These are phyloP conservation scores for Cyprinella venusta DNA, from an alignment of 2,797 vertebrate genomes.

Conservation along the genomic window DNA sequence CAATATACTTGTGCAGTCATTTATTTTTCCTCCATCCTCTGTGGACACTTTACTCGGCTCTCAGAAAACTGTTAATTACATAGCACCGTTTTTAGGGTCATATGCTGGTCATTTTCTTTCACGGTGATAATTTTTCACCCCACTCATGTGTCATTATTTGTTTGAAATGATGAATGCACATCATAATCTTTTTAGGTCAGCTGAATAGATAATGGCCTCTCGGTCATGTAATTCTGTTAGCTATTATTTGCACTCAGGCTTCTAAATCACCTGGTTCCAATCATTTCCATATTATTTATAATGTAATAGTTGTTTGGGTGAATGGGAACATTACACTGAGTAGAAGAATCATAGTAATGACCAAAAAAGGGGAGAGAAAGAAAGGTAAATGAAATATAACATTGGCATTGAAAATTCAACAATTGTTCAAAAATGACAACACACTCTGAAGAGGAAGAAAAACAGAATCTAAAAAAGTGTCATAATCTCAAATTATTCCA, in stretches of 20 bases:
- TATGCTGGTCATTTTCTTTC: slow-evolving; percentile 24
- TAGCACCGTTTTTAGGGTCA: slow-evolving; percentile 15
- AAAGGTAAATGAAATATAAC: not conserved
- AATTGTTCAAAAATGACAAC: not conserved
- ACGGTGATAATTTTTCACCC: not conserved
- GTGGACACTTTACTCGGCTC: not conserved
- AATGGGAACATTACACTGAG: not conserved
- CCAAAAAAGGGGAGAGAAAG: not conserved
- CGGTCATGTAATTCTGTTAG: slow-evolving; percentile 30
- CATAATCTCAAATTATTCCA: not conserved
- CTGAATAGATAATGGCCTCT: slow-evolving; percentile 18
- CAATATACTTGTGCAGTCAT: slow-evolving; percentile 14
- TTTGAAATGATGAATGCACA: slow-evolving; percentile 37
- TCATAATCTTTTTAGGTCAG: slow-evolving; percentile 36
- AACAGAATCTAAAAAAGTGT: not conserved
- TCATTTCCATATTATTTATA: slow-evolving; percentile 30
- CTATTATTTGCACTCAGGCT: slow-evolving; percentile 29
- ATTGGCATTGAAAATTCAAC: not conserved
- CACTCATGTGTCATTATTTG: slow-evolving; percentile 29
- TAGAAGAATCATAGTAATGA: not conserved
- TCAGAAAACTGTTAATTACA: slow-evolving; percentile 30
- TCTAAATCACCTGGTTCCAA: slow-evolving; percentile 15
- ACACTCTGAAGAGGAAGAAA: not conserved
- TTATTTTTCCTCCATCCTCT: slow-evolving; percentile 17
- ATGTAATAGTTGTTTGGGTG: slow-evolving; percentile 10